Conservation (phyloP, 2,113 vertebrate genomes). For the Scophthalmus maximus region DNA sequence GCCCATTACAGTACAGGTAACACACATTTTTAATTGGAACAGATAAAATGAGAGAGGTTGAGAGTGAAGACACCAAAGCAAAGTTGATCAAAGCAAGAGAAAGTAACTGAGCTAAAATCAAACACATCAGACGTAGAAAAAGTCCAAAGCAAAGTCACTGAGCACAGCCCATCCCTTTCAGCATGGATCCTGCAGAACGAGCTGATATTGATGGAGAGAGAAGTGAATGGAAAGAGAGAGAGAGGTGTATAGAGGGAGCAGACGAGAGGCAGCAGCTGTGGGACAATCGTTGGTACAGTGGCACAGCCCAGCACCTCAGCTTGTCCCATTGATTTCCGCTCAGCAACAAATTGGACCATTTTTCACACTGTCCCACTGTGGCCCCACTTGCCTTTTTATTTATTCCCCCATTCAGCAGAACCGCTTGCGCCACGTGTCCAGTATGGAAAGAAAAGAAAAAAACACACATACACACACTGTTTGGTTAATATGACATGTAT, state of each 20-base stretch:
- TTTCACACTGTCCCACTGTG: slow-evolving; percentile 55
- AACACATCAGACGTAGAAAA: slow-evolving; percentile 28
- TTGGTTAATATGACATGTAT: background rate
- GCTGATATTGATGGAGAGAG: slow-evolving; percentile 19
- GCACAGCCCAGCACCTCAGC: slow-evolving; percentile 41
- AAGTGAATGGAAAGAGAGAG: background rate
- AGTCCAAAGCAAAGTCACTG: background rate
- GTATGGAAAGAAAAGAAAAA: background rate
- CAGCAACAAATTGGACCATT: slow-evolving; percentile 73
- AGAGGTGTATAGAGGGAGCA: background rate
- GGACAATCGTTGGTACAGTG: slow-evolving; percentile 19
- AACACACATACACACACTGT: slow-evolving; percentile 2
- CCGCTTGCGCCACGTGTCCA: slow-evolving; percentile 28
- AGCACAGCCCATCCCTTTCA: background rate
- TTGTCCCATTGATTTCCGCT: slow-evolving; percentile 75
- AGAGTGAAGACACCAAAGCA: background rate
- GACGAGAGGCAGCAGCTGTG: slow-evolving; percentile 34
- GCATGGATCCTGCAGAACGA: background rate
- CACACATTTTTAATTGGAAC: background rate
- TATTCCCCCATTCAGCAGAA: slow-evolving; percentile 55
- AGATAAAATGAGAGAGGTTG: background rate
- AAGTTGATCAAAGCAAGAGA: background rate
- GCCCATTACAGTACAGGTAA: background rate
- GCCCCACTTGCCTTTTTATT: slow-evolving; percentile 63
- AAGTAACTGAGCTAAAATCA: background rate